Evolutionary conservation across 2,888 invertebrate species (phyloP).

Genomic region (Caradrina clavipalpis): DNA sequence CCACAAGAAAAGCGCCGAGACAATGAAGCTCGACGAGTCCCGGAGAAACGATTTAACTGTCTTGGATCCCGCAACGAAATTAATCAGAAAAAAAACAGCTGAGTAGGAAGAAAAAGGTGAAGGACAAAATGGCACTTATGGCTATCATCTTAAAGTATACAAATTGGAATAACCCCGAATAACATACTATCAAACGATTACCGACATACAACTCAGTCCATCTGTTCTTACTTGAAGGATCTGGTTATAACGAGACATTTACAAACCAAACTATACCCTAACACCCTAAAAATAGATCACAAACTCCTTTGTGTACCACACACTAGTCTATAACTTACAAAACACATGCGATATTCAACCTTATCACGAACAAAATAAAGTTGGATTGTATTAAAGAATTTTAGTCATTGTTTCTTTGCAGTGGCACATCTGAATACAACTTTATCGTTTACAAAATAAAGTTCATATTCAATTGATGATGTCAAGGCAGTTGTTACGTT

Average conservation of each 20-base stretch:
- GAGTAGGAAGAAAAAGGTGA: too few species aligned
- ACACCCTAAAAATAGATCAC: constrained; percentile 14
- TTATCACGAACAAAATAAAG: constrained; percentile 41
- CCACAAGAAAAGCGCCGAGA: too few species aligned
- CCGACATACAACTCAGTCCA: constrained; percentile 33
- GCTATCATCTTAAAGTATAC: not conserved
- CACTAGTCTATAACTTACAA: constrained; percentile 18
- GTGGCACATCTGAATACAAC: not conserved
- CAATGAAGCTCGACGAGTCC: too few species aligned
- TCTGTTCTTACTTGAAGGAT: constrained; percentile 43
- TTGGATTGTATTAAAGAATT: constrained; percentile 28
- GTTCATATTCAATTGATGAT: constrained; percentile 38
- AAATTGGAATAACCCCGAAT: constrained; percentile 31
- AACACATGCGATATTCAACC: constrained; percentile 48
- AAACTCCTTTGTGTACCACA: constrained; percentile 41
- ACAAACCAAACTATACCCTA: constrained; percentile 50
- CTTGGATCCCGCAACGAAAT: too few species aligned
- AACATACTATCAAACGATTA: constrained; percentile 16
- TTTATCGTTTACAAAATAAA: rapidly evolving
- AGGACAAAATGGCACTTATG: not conserved
- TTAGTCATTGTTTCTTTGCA: constrained; percentile 53
- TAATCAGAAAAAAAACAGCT: too few species aligned
- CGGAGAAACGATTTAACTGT: too few species aligned
- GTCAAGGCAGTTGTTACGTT: constrained; percentile 70
- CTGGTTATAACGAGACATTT: constrained; percentile 39